Conservation (phyloP, 2,888 invertebrate species). For the Dolichopus griseipennis region DNA sequence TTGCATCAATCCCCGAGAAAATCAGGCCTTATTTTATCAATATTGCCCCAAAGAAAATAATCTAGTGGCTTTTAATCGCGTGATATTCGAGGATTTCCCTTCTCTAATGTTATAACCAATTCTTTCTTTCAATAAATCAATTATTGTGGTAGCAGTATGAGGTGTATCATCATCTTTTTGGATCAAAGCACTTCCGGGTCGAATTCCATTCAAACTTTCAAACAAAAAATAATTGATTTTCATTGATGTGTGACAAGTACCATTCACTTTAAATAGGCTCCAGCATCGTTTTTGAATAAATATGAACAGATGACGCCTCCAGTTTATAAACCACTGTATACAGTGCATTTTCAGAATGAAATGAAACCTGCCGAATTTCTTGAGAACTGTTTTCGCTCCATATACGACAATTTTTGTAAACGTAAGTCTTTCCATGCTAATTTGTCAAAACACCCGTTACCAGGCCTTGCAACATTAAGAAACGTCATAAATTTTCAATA, state of each 20-base stretch:
- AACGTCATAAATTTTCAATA: no score
- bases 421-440: no score
- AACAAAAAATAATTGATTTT: constrained; percentile 5
- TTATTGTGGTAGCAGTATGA: constrained; percentile 8
- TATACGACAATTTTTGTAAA: no score
- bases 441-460: no score
- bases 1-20: background rate
- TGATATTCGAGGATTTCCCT: no score
- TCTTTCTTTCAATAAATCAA: constrained; percentile 3
- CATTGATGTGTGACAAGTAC: no score
- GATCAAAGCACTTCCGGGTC: background rate
- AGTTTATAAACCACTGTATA: no score
- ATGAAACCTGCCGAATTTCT: no score
- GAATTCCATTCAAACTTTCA: background rate
- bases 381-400: no score
- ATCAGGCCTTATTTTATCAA: background rate
- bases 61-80: no score
- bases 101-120: background rate
- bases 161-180: constrained; percentile 2
- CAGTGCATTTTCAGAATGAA: background rate
- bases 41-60: background rate
- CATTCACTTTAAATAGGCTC: background rate
- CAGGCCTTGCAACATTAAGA: no score
- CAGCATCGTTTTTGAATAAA: background rate
- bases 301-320: background rate